Evolutionary conservation across 2,113 vertebrate genomes (phyloP), one percentile per base, ranked within the genome.

Genomic region (Dromaius novaehollandiae): DNA sequence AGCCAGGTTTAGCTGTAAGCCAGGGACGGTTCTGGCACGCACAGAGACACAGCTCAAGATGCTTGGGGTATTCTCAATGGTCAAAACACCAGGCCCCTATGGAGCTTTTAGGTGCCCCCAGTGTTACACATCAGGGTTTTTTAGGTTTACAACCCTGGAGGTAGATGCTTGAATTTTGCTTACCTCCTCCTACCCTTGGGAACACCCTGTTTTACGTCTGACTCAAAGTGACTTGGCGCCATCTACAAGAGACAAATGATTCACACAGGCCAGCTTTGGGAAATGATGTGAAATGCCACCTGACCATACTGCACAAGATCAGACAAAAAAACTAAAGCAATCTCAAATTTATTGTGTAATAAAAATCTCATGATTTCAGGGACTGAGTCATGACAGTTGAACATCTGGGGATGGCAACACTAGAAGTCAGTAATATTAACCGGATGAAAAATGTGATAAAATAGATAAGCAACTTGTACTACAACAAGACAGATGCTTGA

Each of bases 401-500:
- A 93, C 63, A 95, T 71, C 75, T 97, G 94, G 68, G 82, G 60
- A 0, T 51, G 14, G 68, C 21, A 93, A 91, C 42, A 32, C n/a
- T 22, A 60, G 13, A 90, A 93, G 71, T 81, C 48, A 90, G 3
- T 3, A 86, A 91, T 18, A 55, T 6, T 76, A 95, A 83, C 12
- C 75, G 32, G 55, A 88, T 91, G 75, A 95, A 90, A 95, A 93
- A 86, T 48, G 32, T 38, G 58, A 71, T 91, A 78, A 85, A 87
- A 92, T 6, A 86, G 64, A 78, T 58, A 91, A 91, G 79, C 32
- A 95, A 77, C 0, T 0, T 9, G 82, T 20, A 91, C 28, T 30
- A 55, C 1, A 2, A 74, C 34, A 81, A 48, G 79, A 22, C 64
- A 97, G 64, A 86, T 75, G 75, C 32, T 38, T 51, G 25, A 89